These are phyloP conservation scores for Zaprionus bogoriensis DNA, from an alignment of 2,888 invertebrate species.

Conservation along the genomic window DNA sequence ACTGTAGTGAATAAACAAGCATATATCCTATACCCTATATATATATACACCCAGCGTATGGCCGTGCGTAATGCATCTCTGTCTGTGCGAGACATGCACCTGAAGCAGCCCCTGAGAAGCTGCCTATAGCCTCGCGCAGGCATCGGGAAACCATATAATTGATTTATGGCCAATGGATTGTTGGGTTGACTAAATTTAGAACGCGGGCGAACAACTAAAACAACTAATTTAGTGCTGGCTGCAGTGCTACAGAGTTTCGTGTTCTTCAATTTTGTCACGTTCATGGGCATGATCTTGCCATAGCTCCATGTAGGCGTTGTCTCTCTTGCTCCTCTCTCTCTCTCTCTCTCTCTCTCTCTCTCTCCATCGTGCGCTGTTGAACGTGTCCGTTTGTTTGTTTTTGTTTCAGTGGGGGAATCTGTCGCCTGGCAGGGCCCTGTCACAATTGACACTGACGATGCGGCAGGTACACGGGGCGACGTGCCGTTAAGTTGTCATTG, in stretches of 20 bases:
- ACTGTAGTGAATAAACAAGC: too few relatives aligned
- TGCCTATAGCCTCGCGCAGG: slow-evolving; percentile 3
- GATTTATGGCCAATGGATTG: slow-evolving; percentile 80
- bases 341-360: background rate
- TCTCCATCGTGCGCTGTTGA: slow-evolving; percentile 13
- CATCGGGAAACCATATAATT: slow-evolving; percentile 68
- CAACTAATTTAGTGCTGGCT: slow-evolving; percentile 72
- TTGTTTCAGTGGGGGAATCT: slow-evolving; percentile 39
- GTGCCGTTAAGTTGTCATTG: slow-evolving; percentile 64
- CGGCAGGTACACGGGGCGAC: slow-evolving; percentile 68
- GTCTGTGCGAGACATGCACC: slow-evolving; percentile 29
- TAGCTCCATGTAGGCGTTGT: slow-evolving; percentile 13
- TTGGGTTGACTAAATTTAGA: slow-evolving; percentile 63
- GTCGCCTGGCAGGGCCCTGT: slow-evolving; percentile 54
- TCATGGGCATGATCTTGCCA: slow-evolving; percentile 78
- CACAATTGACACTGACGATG: slow-evolving; percentile 77
- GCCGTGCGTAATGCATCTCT: background rate
- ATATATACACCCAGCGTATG: background rate
- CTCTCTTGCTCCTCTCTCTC: background rate
- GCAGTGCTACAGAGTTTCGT: slow-evolving; percentile 43
- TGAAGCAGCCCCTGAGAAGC: slow-evolving; percentile 32
- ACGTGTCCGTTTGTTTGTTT: slow-evolving; percentile 76
- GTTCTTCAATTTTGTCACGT: slow-evolving; percentile 82
- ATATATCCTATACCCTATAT: background rate
- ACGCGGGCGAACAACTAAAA: slow-evolving; percentile 49